These are phyloP conservation scores for Mesochorus sp. DNA, from an alignment of 2,888 invertebrate genomes.

Conservation along the genomic window DNA sequence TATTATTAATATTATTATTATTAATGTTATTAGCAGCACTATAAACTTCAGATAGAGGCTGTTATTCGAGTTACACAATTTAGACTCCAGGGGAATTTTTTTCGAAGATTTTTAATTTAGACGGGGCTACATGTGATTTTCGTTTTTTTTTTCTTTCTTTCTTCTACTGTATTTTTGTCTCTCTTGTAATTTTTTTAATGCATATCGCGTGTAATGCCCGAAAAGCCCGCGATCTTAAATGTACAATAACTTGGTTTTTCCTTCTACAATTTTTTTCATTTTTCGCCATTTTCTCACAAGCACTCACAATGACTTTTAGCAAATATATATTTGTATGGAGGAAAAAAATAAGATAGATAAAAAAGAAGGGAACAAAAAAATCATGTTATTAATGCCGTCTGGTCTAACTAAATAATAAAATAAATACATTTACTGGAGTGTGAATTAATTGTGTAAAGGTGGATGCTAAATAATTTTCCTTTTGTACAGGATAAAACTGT, in stretches of 20 bases:
- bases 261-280: constrained; percentile 27
- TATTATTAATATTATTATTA: constrained; percentile 2
- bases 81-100: constrained; percentile 21
- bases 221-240: constrained; percentile 54
- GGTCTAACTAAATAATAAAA: constrained; percentile 45
- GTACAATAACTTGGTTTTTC: constrained; percentile 37
- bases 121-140: constrained; percentile 32
- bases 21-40: constrained; percentile 28
- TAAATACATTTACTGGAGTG: constrained; percentile 49
- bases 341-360: constrained; percentile 7
- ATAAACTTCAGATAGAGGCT: constrained; percentile 46
- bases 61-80: constrained; percentile 40
- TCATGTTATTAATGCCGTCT: constrained; percentile 46
- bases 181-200: not conserved
- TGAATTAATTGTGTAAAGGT: constrained; percentile 7
- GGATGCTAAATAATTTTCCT: constrained; percentile 21
- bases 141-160: no score
- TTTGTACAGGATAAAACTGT: constrained; percentile 37
- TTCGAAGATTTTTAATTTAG: constrained; percentile 41
- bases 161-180: constrained; percentile 5
- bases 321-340: constrained; percentile 42
- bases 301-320: constrained; percentile 52
- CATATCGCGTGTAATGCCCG: constrained; percentile 50
- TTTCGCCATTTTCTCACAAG: constrained; percentile 51
- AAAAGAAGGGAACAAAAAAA: not conserved